Percentiles rank a stretch among this genome's conserved stretches.
phyloP scores from a whole-genome alignment of 2,888 invertebrate species.

The Eupithecia subumbrata region DNA sequence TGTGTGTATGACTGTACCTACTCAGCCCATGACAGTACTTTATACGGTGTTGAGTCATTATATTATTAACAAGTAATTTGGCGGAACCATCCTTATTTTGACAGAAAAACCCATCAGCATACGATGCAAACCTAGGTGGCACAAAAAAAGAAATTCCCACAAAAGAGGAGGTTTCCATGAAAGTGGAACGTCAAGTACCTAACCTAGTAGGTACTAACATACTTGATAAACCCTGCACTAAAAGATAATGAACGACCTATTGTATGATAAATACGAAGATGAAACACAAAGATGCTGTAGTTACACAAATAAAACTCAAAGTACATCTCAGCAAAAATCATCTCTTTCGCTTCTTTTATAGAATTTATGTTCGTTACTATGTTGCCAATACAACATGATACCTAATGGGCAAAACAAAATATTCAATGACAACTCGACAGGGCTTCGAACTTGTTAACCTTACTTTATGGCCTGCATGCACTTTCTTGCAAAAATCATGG shows the following conservation, averaged over 20 bases:
- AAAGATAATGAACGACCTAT: neutral
- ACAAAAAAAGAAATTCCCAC: neutral
- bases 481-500: constrained; percentile 61
- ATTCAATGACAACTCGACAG: constrained; percentile 46
- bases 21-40: neutral
- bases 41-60: neutral
- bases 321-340: constrained; percentile 4
- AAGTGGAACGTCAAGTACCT: neutral
- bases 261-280: neutral
- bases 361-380: constrained; percentile 21
- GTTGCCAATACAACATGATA: constrained; percentile 27
- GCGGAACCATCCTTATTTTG: neutral
- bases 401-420: constrained; percentile 40
- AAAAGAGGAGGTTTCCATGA: neutral
- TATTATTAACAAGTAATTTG: neutral
- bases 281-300: neutral
- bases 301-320: neutral
- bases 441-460: constrained; percentile 68
- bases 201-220: neutral
- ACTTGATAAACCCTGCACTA: neutral
- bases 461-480: constrained; percentile 62
- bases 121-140: neutral
- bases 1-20: neutral
- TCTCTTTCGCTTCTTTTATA: constrained; percentile 9
- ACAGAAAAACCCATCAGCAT: neutral